phyloP scores from a whole-genome alignment of 2,797 vertebrate genomes.

The Eurystomus glaucurus region DNA sequence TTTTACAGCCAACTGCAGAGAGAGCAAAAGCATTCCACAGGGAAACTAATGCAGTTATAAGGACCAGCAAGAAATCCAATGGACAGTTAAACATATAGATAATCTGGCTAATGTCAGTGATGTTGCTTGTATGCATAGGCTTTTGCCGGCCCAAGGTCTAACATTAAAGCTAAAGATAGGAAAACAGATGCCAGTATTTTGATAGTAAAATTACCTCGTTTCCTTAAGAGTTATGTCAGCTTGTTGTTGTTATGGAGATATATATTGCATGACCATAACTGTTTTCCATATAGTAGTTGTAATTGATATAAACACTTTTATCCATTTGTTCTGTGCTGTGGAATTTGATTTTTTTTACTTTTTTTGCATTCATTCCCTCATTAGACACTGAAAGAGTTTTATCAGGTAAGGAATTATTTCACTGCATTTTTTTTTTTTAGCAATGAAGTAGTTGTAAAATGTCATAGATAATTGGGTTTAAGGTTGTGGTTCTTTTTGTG shows the following conservation, averaged over 20 bases:
- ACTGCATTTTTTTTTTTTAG: conserved; percentile 84
- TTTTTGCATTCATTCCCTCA: conserved; percentile 95
- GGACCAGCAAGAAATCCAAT: background rate
- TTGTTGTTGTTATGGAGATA: conserved; percentile 73
- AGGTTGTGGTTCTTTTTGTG: conserved; percentile 70
- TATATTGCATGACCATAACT: conserved; percentile 84
- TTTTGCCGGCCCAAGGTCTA: background rate
- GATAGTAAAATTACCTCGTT: conserved; percentile 12
- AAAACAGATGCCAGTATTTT: background rate
- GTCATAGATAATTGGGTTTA: conserved; percentile 64
- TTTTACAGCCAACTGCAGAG: background rate
- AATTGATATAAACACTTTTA: conserved; percentile 82
- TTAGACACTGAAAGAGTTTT: conserved; percentile 98
- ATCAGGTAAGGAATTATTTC: conserved; percentile 94
- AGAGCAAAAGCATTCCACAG: background rate
- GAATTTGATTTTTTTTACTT: conserved; percentile 95
- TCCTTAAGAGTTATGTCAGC: conserved; percentile 47
- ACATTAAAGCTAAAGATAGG: background rate
- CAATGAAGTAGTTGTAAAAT: conserved; percentile 82
- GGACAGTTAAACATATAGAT: background rate
- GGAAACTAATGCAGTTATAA: conserved; percentile 42
- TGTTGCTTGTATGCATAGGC: background rate
- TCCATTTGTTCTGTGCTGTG: conserved; percentile 88
- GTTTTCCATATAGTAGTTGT: conserved; percentile 83
- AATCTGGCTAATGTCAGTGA: background rate